A percentile compares a stretch with the other conserved stretches of the same genome.
phyloP scores from a whole-genome alignment of 1,140 invertebrate species.

The Archegozetes longisetosus region DNA sequence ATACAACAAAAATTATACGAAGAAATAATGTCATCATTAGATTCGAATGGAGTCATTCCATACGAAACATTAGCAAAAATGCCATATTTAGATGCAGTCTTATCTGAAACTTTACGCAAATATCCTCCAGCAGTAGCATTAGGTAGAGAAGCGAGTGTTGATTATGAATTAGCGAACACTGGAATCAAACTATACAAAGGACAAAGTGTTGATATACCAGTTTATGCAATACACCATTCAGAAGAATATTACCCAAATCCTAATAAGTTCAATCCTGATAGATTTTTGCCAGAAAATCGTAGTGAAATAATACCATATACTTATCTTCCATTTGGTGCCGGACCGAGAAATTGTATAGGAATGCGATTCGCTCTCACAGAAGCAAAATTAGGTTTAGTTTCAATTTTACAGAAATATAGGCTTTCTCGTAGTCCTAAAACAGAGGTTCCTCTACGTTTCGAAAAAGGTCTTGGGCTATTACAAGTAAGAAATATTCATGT shows the following conservation, averaged over 20 bases:
- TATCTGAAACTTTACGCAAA: slow-evolving; percentile 24
- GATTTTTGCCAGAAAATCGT: slow-evolving; percentile 27
- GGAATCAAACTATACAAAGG: slow-evolving; percentile 31
- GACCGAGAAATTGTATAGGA: slow-evolving; percentile 33
- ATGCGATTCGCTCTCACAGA: slow-evolving; percentile 17
- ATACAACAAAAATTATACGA: slow-evolving; percentile 29
- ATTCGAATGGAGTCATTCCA: neutral
- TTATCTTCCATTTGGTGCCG: slow-evolving; percentile 37
- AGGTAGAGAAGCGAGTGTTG: slow-evolving; percentile 28
- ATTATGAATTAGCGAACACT: slow-evolving; percentile 7
- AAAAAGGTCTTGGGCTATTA: too few relatives aligned
- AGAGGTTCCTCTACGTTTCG: too few relatives aligned
- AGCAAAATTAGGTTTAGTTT: slow-evolving; percentile 16
- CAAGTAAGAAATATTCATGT: too few relatives aligned
- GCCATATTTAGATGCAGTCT: slow-evolving; percentile 25
- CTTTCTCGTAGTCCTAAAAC: too few relatives aligned
- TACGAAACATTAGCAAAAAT: slow-evolving; percentile 22
- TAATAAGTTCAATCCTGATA: slow-evolving; percentile 41
- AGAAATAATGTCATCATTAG: neutral
- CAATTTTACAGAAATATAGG: too few relatives aligned
- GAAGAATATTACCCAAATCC: slow-evolving; percentile 40
- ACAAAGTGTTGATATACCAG: slow-evolving; percentile 39
- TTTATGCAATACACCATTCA: slow-evolving; percentile 44
- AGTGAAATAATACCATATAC: slow-evolving; percentile 23
- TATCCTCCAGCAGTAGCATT: slow-evolving; percentile 27